These are phyloP conservation scores for Penaeus monodon DNA, from an alignment of 2,888 invertebrate species.

Conservation along the genomic window DNA sequence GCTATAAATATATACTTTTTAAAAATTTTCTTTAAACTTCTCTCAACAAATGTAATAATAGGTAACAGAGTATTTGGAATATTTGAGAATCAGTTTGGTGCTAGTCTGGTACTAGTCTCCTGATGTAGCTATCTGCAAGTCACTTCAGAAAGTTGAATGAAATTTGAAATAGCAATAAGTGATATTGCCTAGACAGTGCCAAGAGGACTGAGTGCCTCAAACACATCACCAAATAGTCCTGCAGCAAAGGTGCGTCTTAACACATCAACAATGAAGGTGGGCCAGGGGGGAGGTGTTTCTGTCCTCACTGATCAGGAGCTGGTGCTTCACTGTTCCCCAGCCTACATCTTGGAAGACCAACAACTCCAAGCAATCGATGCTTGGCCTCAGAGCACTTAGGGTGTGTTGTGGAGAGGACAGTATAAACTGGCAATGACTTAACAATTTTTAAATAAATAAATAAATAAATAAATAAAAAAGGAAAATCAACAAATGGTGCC, in stretches of 20 bases:
- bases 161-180: no score
- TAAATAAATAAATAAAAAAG: slow-evolving; percentile 1
- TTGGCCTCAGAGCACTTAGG: slow-evolving; percentile 42
- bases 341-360: slow-evolving; percentile 55
- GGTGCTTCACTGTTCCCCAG: slow-evolving; percentile 48
- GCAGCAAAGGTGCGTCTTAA: slow-evolving; percentile 46
- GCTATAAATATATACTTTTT: no score
- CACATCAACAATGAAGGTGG: slow-evolving; percentile 55
- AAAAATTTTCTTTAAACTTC: no score
- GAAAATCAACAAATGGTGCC: slow-evolving; percentile 6
- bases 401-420: slow-evolving; percentile 38
- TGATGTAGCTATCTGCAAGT: no score
- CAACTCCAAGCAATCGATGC: slow-evolving; percentile 35
- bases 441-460: slow-evolving; percentile 6
- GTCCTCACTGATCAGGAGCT: slow-evolving; percentile 33
- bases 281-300: slow-evolving; percentile 32
- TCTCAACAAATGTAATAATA: no score
- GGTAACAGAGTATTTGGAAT: no score
- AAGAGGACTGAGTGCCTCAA: slow-evolving; percentile 41
- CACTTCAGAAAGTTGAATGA: no score
- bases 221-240: slow-evolving; percentile 51
- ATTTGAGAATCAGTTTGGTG: no score
- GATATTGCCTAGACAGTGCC: slow-evolving; percentile 20
- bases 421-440: slow-evolving; percentile 29
- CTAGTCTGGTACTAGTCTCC: no score